phyloP scores from a whole-genome alignment of 2,888 invertebrate species.

The Himalopsyche tibetana region DNA sequence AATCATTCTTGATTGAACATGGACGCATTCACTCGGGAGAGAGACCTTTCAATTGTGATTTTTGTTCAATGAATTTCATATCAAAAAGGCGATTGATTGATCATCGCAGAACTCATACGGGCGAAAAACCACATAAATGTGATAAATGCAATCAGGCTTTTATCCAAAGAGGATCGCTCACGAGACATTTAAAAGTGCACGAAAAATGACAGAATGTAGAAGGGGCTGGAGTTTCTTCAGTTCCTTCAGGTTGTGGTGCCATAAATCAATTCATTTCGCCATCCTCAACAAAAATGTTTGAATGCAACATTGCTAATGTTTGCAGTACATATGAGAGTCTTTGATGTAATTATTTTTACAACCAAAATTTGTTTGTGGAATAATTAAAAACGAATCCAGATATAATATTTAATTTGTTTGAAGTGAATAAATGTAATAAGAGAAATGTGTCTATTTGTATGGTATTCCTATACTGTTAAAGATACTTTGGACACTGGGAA shows the following conservation, averaged over 20 bases:
- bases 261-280: constrained; percentile 11
- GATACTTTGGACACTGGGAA: too few relatives aligned
- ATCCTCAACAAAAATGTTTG: constrained; percentile 40
- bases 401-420: too few relatives aligned
- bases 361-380: too few relatives aligned
- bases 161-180: constrained; percentile 73
- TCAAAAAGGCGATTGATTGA: constrained; percentile 62
- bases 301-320: neutral
- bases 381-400: too few relatives aligned
- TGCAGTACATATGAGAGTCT: neutral
- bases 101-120: constrained; percentile 62
- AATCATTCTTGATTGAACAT: constrained; percentile 59
- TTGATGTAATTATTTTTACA: neutral
- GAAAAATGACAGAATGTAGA: constrained; percentile 56
- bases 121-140: constrained; percentile 72
- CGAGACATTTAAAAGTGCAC: constrained; percentile 74
- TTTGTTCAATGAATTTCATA: constrained; percentile 60
- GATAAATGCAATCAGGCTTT: constrained; percentile 72
- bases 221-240: constrained; percentile 19
- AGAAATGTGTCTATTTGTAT: too few relatives aligned
- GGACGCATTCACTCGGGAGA: constrained; percentile 62
- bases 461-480: too few relatives aligned
- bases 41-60: constrained; percentile 61
- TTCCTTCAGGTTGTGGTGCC: neutral
- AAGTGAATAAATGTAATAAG: too few relatives aligned